Evolutionary conservation across 2,888 invertebrate genomes (phyloP).

Genomic region (Caenorhabditis sp.): DNA sequence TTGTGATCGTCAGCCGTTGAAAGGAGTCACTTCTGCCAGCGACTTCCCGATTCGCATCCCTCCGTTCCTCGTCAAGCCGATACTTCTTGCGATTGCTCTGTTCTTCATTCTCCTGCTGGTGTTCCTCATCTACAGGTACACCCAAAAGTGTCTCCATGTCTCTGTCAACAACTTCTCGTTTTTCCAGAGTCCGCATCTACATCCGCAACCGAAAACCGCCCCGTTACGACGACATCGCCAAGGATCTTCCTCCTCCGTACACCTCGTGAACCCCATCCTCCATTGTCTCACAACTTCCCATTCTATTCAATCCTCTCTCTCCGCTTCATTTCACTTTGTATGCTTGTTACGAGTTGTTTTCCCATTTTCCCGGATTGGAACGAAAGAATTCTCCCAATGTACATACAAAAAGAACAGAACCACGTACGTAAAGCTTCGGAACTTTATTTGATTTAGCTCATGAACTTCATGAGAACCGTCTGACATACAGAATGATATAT

Average conservation of each 20-base stretch:
- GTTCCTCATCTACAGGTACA: constrained; percentile 38
- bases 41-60: constrained; percentile 61
- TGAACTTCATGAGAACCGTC: not conserved
- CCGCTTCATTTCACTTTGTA: constrained; percentile 54
- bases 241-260: constrained; percentile 66
- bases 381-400: constrained; percentile 4
- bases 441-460: not conserved
- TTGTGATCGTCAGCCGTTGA: constrained; percentile 61
- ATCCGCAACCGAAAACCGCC: constrained; percentile 56
- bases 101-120: constrained; percentile 33
- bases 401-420: not conserved
- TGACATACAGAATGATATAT: not conserved
- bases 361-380: too few relatives aligned
- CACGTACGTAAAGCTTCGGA: not conserved
- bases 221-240: constrained; percentile 63
- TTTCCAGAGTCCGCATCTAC: constrained; percentile 52
- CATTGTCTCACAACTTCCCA: not conserved
- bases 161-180: too few relatives aligned
- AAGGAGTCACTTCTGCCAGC: constrained; percentile 45
- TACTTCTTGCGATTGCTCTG: constrained; percentile 39
- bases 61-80: constrained; percentile 56
- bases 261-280: constrained; percentile 20
- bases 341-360: constrained; percentile 48
- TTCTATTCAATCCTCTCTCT: constrained; percentile 9
- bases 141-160: too few relatives aligned